Conservation (phyloP, 2,113 vertebrate species). For the Trichechus manatus region DNA sequence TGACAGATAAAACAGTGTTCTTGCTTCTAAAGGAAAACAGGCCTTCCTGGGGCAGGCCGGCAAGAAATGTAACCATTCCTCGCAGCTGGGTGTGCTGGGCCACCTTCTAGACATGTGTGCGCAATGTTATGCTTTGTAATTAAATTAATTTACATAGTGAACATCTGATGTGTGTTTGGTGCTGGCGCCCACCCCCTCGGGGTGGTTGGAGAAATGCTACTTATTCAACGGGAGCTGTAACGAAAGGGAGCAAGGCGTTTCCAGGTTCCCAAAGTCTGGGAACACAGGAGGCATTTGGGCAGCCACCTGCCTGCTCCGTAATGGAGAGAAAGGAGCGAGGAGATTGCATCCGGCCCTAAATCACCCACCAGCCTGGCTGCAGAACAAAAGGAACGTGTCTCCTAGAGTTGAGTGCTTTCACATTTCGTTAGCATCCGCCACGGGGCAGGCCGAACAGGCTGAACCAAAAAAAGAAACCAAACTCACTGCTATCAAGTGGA, state of each 20-base stretch:
- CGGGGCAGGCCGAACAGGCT: background rate
- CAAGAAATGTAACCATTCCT: constrained; percentile 85
- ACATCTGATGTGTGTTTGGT: constrained; percentile 80
- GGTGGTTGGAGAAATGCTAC: constrained; percentile 68
- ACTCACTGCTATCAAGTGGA: no score
- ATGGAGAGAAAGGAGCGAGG: constrained; percentile 54
- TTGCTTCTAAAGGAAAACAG: constrained; percentile 88
- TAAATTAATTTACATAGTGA: constrained; percentile 85
- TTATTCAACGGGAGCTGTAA: constrained; percentile 81
- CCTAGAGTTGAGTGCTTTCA: constrained; percentile 60
- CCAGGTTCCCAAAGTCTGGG: constrained; percentile 80
- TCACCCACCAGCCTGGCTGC: constrained; percentile 71
- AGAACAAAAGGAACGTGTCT: constrained; percentile 78
- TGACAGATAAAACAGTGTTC: constrained; percentile 86
- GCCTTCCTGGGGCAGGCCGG: constrained; percentile 85
- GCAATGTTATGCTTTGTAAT: constrained; percentile 85
- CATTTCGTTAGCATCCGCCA: background rate
- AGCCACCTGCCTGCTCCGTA: constrained; percentile 54
- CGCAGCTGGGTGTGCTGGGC: constrained; percentile 70
- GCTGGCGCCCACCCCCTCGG: constrained; percentile 61
- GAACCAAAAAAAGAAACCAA: background rate
- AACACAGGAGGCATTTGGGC: constrained; percentile 65
- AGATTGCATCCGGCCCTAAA: constrained; percentile 79
- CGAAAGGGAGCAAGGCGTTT: constrained; percentile 62
- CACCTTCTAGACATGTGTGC: constrained; percentile 79